Conservation (phyloP, 1,140 invertebrate genomes). For the Eubasilissa regina region DNA sequence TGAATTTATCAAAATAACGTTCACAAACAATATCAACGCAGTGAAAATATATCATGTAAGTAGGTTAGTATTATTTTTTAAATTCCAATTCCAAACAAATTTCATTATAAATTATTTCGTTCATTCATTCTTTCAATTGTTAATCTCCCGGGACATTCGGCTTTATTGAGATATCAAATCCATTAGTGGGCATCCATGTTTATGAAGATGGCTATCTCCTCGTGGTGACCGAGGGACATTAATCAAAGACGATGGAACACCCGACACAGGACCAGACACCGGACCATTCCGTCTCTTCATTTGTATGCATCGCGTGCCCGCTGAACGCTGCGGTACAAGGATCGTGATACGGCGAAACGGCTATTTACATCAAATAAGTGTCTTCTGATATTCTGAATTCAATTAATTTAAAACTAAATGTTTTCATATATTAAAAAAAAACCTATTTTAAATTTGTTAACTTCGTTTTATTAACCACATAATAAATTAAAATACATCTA, state of each 20-base stretch:
- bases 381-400: not conserved
- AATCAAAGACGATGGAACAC: conserved; percentile 17
- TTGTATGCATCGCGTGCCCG: conserved; percentile 38
- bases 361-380: conserved; percentile 12
- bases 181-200: conserved; percentile 7
- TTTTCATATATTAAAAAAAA: too few relatives aligned
- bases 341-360: not conserved
- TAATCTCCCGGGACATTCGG: not conserved
- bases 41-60: too few relatives aligned
- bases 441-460: too few relatives aligned
- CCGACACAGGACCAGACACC: not conserved
- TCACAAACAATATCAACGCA: too few relatives aligned
- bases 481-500: too few relatives aligned
- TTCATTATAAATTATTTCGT: not conserved
- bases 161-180: conserved; percentile 38
- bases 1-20: too few relatives aligned
- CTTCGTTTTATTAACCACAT: too few relatives aligned
- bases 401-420: too few relatives aligned
- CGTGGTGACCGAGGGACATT: conserved; percentile 20
- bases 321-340: conserved; percentile 28
- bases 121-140: not conserved
- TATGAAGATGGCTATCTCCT: conserved; percentile 11
- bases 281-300: conserved; percentile 2
- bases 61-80: too few relatives aligned
- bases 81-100: too few relatives aligned